These are phyloP conservation scores for Salminus brasiliensis DNA, from an alignment of 2,113 vertebrate genomes.

Conservation along the genomic window DNA sequence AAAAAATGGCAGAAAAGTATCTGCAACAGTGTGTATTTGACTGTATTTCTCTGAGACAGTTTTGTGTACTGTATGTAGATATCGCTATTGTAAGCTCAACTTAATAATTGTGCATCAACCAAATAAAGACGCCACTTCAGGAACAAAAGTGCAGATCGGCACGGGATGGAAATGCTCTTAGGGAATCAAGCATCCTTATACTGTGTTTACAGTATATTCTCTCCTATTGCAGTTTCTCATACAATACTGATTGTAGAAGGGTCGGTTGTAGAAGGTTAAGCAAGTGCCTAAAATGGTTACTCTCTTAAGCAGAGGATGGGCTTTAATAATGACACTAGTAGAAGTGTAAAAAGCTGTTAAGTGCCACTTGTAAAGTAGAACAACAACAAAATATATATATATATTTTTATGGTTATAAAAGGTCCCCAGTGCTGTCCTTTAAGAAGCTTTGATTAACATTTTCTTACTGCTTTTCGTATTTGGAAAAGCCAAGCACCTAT, in stretches of 20 bases:
- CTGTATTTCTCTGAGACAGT: conserved; percentile 14
- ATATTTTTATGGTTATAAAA: conserved; percentile 50
- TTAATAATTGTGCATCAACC: conserved; percentile 26
- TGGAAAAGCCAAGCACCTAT: conserved; percentile 14
- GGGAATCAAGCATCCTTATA: conserved; percentile 27
- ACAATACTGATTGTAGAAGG: conserved; percentile 1
- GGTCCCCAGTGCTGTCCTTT: conserved; percentile 5
- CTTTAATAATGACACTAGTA: conserved; percentile 40
- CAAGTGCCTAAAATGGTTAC: conserved; percentile 39
- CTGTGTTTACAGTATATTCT: conserved; percentile 12
- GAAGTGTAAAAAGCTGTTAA: conserved; percentile 31
- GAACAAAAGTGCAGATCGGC: conserved; percentile 18
- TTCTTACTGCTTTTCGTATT: conserved; percentile 17
- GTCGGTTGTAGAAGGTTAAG: neutral
- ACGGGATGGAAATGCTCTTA: neutral
- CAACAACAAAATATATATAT: conserved; percentile 51
- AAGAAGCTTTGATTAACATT: conserved; percentile 19
- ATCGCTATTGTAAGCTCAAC: conserved; percentile 21
- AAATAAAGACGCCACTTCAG: conserved; percentile 24
- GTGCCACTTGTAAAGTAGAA: conserved; percentile 50
- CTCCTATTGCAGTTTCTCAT: conserved; percentile 10
- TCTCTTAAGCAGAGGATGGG: conserved; percentile 1
- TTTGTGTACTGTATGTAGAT: conserved; percentile 42
- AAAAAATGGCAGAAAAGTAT: conserved; percentile 27
- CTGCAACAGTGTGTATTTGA: neutral